These are phyloP conservation scores for Sebastes variabilis DNA, from an alignment of 2,797 vertebrate genomes.

Conservation along the genomic window DNA sequence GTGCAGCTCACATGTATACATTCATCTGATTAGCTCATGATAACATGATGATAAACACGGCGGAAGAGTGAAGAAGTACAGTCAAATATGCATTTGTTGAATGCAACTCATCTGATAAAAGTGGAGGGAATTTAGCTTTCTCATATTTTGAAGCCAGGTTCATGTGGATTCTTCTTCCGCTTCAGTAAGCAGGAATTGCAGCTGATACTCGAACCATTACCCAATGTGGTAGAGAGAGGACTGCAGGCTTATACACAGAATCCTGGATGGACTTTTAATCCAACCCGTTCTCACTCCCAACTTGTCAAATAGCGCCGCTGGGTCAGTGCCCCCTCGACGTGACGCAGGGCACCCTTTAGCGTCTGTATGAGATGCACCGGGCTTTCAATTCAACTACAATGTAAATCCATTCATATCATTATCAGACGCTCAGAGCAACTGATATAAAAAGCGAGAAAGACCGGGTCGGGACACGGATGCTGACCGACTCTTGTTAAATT, in stretches of 20 bases:
- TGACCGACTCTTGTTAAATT: not conserved
- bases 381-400: no score
- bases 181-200: not conserved
- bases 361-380: no score
- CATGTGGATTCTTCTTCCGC: not conserved
- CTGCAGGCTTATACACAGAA: not conserved
- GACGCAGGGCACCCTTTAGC: not conserved
- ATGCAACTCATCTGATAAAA: not conserved
- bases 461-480: not conserved
- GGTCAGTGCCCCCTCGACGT: not conserved
- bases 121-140: not conserved
- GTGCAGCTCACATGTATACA: not conserved
- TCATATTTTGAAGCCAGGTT: not conserved
- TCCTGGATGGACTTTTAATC: not conserved
- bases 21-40: not conserved
- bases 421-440: no score
- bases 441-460: no score
- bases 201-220: not conserved
- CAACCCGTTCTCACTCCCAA: not conserved
- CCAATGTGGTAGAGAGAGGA: not conserved
- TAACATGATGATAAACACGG: not conserved
- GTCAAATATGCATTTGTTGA: not conserved
- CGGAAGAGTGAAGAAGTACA: not conserved
- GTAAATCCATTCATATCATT: no score
- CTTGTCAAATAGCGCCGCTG: not conserved